phyloP scores from a whole-genome alignment of 2,113 vertebrate species.

The Phylloscopus trochilus region DNA sequence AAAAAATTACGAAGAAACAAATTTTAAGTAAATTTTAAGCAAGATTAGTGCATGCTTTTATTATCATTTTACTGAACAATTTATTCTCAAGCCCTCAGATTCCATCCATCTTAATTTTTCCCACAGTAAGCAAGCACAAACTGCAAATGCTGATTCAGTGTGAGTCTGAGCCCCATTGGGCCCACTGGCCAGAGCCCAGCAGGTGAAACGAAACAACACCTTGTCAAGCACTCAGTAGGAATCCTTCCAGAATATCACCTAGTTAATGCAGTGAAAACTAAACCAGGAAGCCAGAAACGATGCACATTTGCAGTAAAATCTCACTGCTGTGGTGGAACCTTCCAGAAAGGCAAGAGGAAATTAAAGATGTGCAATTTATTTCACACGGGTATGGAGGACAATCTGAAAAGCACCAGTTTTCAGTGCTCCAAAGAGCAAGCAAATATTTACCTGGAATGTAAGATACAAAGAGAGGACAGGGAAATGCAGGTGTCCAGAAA shows the following conservation, averaged over 20 bases:
- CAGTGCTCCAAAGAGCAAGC: background rate
- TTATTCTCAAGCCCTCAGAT: background rate
- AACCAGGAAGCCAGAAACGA: background rate
- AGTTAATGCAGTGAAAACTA: background rate
- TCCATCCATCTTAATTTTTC: background rate
- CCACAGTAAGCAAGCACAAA: background rate
- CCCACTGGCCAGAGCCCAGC: background rate
- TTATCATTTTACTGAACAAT: background rate
- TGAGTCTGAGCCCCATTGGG: rapidly evolving
- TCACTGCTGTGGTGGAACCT: background rate
- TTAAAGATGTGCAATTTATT: background rate
- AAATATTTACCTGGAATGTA: background rate
- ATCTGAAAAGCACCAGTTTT: background rate
- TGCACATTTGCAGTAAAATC: background rate
- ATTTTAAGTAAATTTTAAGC: background rate
- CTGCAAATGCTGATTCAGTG: background rate
- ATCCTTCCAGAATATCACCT: background rate
- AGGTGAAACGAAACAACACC: background rate
- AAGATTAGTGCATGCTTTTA: background rate
- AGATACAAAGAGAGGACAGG: background rate
- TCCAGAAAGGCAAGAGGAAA: background rate
- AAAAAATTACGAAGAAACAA: background rate
- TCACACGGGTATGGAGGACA: background rate
- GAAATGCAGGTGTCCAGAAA: background rate
- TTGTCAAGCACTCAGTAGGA: background rate